Conservation (phyloP, 2,797 vertebrate species). For the Calcarius lapponicus region DNA sequence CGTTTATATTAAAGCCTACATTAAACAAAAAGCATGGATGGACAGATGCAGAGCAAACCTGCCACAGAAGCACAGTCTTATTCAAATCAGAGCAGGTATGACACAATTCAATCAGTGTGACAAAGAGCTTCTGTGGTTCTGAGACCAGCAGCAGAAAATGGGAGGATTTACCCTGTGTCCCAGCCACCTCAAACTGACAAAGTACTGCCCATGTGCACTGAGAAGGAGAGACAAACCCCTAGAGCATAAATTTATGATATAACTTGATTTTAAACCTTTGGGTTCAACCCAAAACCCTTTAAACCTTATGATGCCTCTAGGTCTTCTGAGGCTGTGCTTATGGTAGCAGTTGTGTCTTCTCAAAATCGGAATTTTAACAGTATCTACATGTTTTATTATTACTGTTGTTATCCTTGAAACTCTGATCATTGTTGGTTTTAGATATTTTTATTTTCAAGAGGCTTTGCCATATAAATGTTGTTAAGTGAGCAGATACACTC, state of each 20-base stretch:
- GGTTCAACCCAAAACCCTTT: neutral
- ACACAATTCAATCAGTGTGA: neutral
- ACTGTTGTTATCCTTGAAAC: neutral
- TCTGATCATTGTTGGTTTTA: neutral
- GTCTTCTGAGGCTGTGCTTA: neutral
- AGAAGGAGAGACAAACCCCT: neutral
- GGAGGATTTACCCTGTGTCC: neutral
- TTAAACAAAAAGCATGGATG: neutral
- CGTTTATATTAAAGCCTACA: neutral
- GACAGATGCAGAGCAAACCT: neutral
- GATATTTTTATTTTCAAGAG: slow-evolving; percentile 1
- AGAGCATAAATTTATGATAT: neutral
- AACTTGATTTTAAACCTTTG: neutral
- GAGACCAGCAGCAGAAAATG: neutral
- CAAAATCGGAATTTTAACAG: neutral
- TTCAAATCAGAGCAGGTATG: neutral
- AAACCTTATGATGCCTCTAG: neutral
- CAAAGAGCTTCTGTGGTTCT: neutral
- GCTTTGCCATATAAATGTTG: neutral
- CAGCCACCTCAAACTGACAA: neutral
- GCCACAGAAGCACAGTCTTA: neutral
- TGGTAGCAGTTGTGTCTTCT: neutral
- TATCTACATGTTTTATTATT: neutral
- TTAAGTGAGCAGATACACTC: neutral
- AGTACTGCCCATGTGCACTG: neutral